Percentiles rank a stretch among this genome's conserved stretches.
phyloP scores from a whole-genome alignment of 2,797 vertebrate species.

The Hemitrygon akajei region DNA sequence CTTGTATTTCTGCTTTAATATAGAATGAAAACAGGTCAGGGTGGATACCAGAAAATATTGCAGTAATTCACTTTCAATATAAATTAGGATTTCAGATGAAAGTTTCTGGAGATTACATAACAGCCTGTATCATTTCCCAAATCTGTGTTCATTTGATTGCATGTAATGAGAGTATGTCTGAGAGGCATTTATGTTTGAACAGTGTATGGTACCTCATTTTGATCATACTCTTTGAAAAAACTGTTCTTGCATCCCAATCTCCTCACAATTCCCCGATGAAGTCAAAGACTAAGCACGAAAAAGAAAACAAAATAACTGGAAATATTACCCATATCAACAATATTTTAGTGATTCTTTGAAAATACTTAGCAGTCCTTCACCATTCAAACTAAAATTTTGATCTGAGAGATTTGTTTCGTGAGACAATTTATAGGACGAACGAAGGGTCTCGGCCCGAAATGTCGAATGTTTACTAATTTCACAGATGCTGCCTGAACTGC shows the following conservation, averaged over 20 bases:
- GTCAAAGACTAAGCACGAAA: background rate
- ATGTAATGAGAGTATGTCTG: slow-evolving; percentile 3
- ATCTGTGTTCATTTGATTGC: slow-evolving; percentile 26
- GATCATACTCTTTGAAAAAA: background rate
- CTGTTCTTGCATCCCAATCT: slow-evolving; percentile 16
- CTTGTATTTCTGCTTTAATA: slow-evolving; percentile 41
- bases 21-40: slow-evolving; percentile 38
- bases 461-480: too few relatives aligned
- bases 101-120: slow-evolving; percentile 15
- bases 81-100: slow-evolving; percentile 19
- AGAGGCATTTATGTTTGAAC: slow-evolving; percentile 18
- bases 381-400: background rate
- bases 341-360: background rate
- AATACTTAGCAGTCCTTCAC: background rate
- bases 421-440: background rate
- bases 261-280: background rate
- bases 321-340: background rate
- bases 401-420: background rate
- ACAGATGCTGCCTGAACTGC: too few relatives aligned
- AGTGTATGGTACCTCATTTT: background rate
- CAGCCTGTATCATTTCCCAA: slow-evolving; percentile 18
- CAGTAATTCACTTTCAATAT: slow-evolving; percentile 14
- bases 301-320: background rate
- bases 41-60: slow-evolving; percentile 42
- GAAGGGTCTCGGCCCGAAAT: too few relatives aligned